Evolutionary conservation across 2,888 invertebrate genomes (phyloP).

Genomic region (Chrysotoxum bicinctum): DNA sequence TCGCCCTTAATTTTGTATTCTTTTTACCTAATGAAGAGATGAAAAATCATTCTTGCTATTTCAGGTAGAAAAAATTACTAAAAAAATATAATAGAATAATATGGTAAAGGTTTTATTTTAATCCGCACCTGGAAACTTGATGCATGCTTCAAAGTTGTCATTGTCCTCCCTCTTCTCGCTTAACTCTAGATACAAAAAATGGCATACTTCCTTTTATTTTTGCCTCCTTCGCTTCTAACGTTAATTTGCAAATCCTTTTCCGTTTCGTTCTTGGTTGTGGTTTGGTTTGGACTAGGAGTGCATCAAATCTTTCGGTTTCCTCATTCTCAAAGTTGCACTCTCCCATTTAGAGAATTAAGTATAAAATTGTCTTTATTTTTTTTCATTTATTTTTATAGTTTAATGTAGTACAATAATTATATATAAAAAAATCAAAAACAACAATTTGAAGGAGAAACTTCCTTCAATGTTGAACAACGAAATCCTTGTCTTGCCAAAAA

Average conservation of each 20-base stretch:
- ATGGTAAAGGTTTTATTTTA: not conserved
- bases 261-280: conserved; percentile 37
- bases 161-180: not conserved
- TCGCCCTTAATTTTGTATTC: too few species aligned
- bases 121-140: not conserved
- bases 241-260: conserved; percentile 43
- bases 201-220: conserved; percentile 15
- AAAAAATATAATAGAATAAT: too few species aligned
- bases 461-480: conserved; percentile 62
- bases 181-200: conserved; percentile 11
- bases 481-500: conserved; percentile 70
- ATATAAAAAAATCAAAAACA: conserved; percentile 22
- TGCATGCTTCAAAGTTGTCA: conserved; percentile 5
- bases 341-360: conserved; percentile 51
- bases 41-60: too few species aligned
- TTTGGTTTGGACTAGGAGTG: conserved; percentile 30
- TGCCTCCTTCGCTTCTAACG: not conserved
- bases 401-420: conserved; percentile 10
- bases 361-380: conserved; percentile 16
- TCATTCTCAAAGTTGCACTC: conserved; percentile 30
- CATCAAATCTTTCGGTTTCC: conserved; percentile 43
- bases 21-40: too few species aligned
- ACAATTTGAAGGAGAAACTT: conserved; percentile 37
- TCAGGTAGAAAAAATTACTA: too few species aligned
- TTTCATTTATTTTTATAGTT: not conserved